Percentiles rank a stretch among this genome's conserved stretches.
phyloP scores from a whole-genome alignment of 2,797 vertebrate genomes.

The Sandelia bainsii region DNA sequence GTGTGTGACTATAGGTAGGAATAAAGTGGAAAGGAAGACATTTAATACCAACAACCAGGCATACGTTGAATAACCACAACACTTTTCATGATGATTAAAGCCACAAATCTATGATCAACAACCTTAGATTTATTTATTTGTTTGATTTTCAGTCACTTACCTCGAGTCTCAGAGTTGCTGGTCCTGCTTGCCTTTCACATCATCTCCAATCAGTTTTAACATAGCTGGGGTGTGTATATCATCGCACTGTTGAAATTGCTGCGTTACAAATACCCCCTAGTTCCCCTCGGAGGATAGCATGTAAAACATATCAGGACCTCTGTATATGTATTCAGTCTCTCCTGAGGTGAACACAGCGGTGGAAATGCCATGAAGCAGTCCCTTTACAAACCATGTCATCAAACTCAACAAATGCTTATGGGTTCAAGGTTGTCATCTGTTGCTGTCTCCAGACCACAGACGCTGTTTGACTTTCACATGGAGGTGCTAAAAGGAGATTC shows the following conservation, averaged over 20 bases:
- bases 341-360: constrained; percentile 62
- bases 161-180: constrained; percentile 26
- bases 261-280: constrained; percentile 67
- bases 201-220: constrained; percentile 79
- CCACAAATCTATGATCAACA: background rate
- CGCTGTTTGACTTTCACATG: constrained; percentile 71
- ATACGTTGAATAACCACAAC: constrained; percentile 27
- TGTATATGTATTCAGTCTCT: constrained; percentile 79
- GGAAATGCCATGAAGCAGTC: constrained; percentile 64
- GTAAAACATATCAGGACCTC: constrained; percentile 80
- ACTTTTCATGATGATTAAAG: constrained; percentile 23
- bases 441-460: constrained; percentile 47
- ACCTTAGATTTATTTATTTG: constrained; percentile 17
- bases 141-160: constrained; percentile 34
- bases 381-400: constrained; percentile 57
- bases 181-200: constrained; percentile 78
- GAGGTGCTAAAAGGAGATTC: constrained; percentile 79
- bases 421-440: constrained; percentile 79
- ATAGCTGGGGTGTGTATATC: constrained; percentile 73
- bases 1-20: constrained; percentile 13
- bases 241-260: constrained; percentile 73
- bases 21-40: constrained; percentile 13
- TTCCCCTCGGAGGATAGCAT: constrained; percentile 69
- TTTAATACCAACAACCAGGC: background rate
- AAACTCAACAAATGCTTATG: constrained; percentile 41